Evolutionary conservation across 35 echinoderm and acorn worm species (phyloP).

Genomic region (Eucidaris tribuloides): DNA sequence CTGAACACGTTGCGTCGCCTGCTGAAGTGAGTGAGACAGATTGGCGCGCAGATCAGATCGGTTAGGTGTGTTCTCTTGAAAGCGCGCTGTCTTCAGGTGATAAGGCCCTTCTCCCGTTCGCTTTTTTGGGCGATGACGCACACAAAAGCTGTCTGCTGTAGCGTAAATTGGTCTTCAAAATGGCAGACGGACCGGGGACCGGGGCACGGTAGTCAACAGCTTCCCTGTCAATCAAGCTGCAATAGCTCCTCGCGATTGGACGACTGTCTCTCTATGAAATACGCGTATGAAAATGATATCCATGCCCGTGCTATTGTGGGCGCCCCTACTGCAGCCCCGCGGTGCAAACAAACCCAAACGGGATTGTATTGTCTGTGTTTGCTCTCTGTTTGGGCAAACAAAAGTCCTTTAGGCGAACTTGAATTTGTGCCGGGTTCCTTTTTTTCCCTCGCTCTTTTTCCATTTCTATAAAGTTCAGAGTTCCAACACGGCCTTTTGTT

Average conservation of each 20-base stretch:
- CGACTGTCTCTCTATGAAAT: no score
- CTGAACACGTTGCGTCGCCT: no score
- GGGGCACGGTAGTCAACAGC: conserved; percentile 16
- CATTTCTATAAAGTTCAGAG: conserved; percentile 31
- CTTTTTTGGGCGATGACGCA: conserved; percentile 18
- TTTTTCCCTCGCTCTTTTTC: neutral
- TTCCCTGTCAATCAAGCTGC: neutral
- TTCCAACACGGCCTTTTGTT: conserved; percentile 9
- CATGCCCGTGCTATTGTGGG: conserved; percentile 3
- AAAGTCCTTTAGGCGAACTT: conserved; percentile 22
- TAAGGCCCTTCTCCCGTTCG: no score
- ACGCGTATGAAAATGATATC: conserved; percentile 23
- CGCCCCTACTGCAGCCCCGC: neutral
- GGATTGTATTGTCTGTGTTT: conserved; percentile 16
- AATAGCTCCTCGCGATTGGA: conserved; percentile 7
- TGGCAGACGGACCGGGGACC: conserved; percentile 14
- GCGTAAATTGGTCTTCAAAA: conserved; percentile 30
- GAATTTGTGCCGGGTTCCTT: conserved; percentile 35
- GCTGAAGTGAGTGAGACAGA: no score
- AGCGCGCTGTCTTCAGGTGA: no score
- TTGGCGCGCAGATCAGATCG: no score
- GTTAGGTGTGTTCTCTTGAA: no score
- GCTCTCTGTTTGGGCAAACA: conserved; percentile 18
- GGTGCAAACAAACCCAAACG: neutral
- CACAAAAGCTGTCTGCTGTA: conserved; percentile 9